These are phyloP conservation scores for Gallinago nigripennis DNA, from an alignment of 2,797 vertebrate species.

Conservation along the genomic window DNA sequence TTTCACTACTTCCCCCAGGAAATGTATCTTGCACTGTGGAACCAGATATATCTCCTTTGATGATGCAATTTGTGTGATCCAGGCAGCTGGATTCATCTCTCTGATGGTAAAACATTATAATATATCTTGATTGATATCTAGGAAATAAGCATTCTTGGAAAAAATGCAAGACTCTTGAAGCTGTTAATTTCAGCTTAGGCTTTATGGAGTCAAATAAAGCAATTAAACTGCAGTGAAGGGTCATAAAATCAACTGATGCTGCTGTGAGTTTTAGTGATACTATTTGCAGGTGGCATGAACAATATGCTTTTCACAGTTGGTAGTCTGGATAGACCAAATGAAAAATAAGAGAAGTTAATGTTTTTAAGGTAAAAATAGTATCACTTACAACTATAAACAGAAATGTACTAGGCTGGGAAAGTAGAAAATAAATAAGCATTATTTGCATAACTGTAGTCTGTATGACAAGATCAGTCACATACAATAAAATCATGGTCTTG, in stretches of 20 bases:
- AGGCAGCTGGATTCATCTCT: not conserved
- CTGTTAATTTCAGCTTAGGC: not conserved
- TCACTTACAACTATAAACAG: not conserved
- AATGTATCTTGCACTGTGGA: not conserved
- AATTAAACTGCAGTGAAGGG: conserved; percentile 9
- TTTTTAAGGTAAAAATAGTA: not conserved
- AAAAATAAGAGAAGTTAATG: not conserved
- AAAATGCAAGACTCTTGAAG: not conserved
- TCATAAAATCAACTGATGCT: conserved; percentile 7
- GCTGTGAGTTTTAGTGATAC: not conserved
- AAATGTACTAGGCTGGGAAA: not conserved
- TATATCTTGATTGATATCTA: not conserved
- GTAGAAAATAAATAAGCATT: not conserved
- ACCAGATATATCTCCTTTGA: not conserved
- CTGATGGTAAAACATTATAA: not conserved
- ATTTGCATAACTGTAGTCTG: not conserved
- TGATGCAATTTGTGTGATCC: not conserved
- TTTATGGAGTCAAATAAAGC: conserved; percentile 30
- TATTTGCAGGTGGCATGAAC: not conserved
- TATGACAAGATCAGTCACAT: not conserved
- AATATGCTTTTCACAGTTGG: not conserved
- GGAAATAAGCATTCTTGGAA: not conserved
- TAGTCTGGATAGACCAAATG: not conserved
- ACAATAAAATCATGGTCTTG: not conserved
- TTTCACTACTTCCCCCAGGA: not conserved